Conservation (phyloP, 2,888 invertebrate species). For the Pseudanteris insignis region DNA sequence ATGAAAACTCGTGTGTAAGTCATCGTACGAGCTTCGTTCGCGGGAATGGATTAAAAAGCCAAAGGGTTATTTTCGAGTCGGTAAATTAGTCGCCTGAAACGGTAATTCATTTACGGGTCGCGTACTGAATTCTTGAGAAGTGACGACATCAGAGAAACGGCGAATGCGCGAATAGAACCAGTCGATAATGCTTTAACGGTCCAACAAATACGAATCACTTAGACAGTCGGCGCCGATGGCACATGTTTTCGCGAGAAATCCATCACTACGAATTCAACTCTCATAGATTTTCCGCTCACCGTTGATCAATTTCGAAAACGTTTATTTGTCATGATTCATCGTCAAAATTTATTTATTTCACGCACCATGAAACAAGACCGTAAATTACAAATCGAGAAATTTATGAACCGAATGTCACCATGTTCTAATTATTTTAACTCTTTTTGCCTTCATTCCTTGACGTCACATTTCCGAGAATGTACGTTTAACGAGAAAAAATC, state of each 20-base stretch:
- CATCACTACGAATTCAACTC: no score
- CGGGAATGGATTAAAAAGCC: slow-evolving; percentile 26
- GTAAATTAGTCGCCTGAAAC: slow-evolving; percentile 17
- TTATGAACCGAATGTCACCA: no score
- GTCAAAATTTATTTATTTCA: no score
- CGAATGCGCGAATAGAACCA: slow-evolving; percentile 34
- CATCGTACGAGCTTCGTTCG: slow-evolving; percentile 8
- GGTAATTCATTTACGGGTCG: slow-evolving; percentile 34
- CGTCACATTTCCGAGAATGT: no score
- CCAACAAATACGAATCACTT: slow-evolving; percentile 41
- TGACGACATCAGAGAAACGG: slow-evolving; percentile 39
- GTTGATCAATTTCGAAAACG: no score
- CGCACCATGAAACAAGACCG: no score
- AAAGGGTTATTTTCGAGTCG: slow-evolving; percentile 34
- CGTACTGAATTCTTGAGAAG: slow-evolving; percentile 38
- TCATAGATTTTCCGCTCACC: no score
- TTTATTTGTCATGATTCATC: slow-evolving; percentile 20
- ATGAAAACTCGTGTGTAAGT: slow-evolving; percentile 19
- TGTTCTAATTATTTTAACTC: no score
- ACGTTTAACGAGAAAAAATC: no score
- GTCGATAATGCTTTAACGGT: slow-evolving; percentile 43
- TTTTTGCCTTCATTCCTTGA: no score
- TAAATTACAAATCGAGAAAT: no score
- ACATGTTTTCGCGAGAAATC: slow-evolving; percentile 36
- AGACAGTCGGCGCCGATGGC: slow-evolving; percentile 31